Evolutionary conservation across 2,888 invertebrate genomes (phyloP).

Genomic region (Megamerina dolium): DNA sequence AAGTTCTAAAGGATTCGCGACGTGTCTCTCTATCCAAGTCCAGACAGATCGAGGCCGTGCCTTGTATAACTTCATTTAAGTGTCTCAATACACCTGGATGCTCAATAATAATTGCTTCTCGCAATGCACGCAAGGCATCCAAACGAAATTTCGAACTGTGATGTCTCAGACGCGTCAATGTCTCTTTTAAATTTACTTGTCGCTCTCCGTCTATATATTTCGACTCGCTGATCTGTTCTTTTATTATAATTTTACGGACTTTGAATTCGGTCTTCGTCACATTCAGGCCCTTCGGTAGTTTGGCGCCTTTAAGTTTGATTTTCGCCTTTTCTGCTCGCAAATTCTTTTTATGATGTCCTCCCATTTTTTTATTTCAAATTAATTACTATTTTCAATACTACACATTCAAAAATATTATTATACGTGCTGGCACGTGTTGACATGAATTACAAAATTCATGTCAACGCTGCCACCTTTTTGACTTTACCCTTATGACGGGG

Average conservation of each 20-base stretch:
- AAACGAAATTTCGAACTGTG: conserved; percentile 44
- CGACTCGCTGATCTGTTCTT: conserved; percentile 56
- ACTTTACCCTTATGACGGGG: no score
- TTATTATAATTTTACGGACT: conserved; percentile 77
- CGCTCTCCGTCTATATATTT: conserved; percentile 21
- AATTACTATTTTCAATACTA: no score
- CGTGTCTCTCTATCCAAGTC: conserved; percentile 63
- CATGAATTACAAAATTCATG: no score
- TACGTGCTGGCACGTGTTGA: no score
- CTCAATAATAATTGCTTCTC: conserved; percentile 48
- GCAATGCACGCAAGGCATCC: conserved; percentile 39
- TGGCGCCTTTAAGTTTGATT: conserved; percentile 76
- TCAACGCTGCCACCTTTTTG: no score
- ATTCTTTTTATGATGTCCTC: conserved; percentile 61
- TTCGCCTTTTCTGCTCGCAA: conserved; percentile 82
- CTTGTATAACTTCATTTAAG: conserved; percentile 63
- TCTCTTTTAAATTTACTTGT: conserved; percentile 38
- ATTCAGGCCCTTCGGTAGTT: conserved; percentile 81
- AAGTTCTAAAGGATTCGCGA: conserved; percentile 50
- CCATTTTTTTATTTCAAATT: no score
- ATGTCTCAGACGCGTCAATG: conserved; percentile 52
- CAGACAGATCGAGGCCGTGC: conserved; percentile 61
- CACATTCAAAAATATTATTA: no score
- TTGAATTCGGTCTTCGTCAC: conserved; percentile 85
- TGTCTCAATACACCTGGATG: conserved; percentile 35